phyloP scores from a whole-genome alignment of 1,140 invertebrate genomes.

The Agrypnia vestita region DNA sequence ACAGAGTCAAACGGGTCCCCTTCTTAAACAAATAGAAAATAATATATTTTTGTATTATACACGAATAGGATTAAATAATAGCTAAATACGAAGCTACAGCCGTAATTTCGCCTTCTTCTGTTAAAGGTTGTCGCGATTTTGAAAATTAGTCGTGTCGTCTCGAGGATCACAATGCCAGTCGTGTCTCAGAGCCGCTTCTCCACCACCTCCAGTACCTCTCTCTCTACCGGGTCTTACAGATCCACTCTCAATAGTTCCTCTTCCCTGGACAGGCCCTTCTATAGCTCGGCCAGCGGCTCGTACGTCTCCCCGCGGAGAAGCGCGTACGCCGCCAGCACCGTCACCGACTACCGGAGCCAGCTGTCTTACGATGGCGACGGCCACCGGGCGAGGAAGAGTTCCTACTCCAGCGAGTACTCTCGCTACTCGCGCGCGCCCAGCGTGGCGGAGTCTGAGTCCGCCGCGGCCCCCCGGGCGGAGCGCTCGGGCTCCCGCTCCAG shows the following conservation, averaged over 20 bases:
- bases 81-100: neutral
- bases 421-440: constrained; percentile 67
- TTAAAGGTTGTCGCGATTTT: neutral
- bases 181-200: constrained; percentile 73
- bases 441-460: constrained; percentile 69
- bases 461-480: constrained; percentile 63
- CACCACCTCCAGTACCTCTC: constrained; percentile 64
- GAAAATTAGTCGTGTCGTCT: neutral
- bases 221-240: constrained; percentile 70
- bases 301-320: constrained; percentile 67
- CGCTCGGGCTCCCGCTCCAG: constrained; percentile 64
- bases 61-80: constrained; percentile 22
- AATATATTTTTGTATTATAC: constrained; percentile 47
- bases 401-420: constrained; percentile 66
- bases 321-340: constrained; percentile 70
- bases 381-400: constrained; percentile 68
- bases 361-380: constrained; percentile 65
- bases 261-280: constrained; percentile 72
- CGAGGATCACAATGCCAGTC: constrained; percentile 72
- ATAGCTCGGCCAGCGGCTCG: constrained; percentile 66
- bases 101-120: constrained; percentile 19
- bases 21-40: constrained; percentile 51
- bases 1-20: constrained; percentile 42
- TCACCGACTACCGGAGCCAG: constrained; percentile 62
- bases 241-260: constrained; percentile 69